These are phyloP conservation scores for Heliconius aoede DNA, from an alignment of 2,888 invertebrate genomes.

Conservation along the genomic window DNA sequence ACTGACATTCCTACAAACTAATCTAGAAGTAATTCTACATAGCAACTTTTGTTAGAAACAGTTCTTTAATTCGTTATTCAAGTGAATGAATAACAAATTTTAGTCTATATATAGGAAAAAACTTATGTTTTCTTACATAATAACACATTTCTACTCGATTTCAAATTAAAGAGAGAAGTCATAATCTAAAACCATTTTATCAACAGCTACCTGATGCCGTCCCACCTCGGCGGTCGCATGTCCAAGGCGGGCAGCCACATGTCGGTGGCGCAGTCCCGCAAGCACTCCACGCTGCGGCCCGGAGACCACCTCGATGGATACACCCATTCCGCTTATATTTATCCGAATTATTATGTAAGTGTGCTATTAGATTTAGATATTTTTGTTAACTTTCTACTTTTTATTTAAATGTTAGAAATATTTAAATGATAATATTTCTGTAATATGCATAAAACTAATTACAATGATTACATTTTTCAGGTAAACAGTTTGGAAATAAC, in stretches of 20 bases:
- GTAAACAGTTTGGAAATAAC: constrained; percentile 86
- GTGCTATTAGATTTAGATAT: neutral
- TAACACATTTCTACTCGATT: neutral
- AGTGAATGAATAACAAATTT: no score
- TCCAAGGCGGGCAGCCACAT: constrained; percentile 87
- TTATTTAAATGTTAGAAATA: no score
- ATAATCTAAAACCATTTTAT: neutral
- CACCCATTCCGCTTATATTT: constrained; percentile 80
- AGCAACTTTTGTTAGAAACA: no score
- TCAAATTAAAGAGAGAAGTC: neutral
- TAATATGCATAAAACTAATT: neutral
- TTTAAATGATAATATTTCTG: no score
- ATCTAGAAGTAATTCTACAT: no score
- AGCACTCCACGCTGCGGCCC: constrained; percentile 82
- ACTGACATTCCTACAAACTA: no score
- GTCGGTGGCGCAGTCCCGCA: constrained; percentile 82
- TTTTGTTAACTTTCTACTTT: no score
- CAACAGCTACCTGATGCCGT: constrained; percentile 76
- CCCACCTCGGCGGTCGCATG: constrained; percentile 82
- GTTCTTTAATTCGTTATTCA: no score
- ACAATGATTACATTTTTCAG: constrained; percentile 57
- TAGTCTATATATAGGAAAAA: no score
- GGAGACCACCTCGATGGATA: constrained; percentile 84
- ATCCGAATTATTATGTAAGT: constrained; percentile 86
- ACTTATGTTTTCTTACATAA: no score